Evolutionary conservation across 2,113 vertebrate species (phyloP).

Genomic region (Delphinapterus leucas): DNA sequence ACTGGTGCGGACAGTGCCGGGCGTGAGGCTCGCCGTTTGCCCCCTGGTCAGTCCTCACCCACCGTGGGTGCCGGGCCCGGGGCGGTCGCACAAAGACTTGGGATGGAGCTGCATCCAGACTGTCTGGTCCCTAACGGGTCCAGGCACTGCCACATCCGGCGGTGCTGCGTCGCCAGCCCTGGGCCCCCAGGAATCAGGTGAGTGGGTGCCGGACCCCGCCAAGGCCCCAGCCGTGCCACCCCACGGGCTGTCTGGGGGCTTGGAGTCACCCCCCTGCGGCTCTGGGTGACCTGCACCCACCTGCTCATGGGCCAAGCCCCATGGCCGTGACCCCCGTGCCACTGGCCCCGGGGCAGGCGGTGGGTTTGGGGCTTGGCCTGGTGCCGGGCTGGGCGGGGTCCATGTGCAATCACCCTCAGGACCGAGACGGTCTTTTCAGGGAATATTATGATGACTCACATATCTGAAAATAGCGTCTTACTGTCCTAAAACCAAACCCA

Average conservation of each 20-base stretch:
- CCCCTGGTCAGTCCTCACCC: fast-evolving
- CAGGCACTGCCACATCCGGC: fast-evolving
- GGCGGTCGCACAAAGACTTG: fast-evolving
- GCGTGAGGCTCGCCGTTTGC: neutral
- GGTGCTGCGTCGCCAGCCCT: neutral
- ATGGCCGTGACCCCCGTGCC: fast-evolving
- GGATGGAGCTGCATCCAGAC: too few relatives aligned
- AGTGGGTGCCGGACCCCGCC: fast-evolving
- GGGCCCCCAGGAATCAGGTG: neutral
- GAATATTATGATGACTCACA: neutral
- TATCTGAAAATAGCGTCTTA: neutral
- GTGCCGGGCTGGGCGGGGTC: neutral
- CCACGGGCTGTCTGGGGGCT: neutral
- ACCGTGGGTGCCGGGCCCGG: fast-evolving
- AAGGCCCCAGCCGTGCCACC: neutral
- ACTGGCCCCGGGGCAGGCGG: neutral
- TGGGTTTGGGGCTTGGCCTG: neutral
- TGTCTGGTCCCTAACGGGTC: fast-evolving
- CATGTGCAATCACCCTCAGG: neutral
- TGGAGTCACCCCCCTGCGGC: neutral
- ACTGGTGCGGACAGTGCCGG: neutral
- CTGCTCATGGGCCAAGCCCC: neutral
- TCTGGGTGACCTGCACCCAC: neutral
- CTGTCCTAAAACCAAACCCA: neutral
- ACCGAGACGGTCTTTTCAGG: neutral